These are phyloP conservation scores for Endomychus coccineus DNA, from an alignment of 2,888 invertebrate species.

Conservation along the genomic window DNA sequence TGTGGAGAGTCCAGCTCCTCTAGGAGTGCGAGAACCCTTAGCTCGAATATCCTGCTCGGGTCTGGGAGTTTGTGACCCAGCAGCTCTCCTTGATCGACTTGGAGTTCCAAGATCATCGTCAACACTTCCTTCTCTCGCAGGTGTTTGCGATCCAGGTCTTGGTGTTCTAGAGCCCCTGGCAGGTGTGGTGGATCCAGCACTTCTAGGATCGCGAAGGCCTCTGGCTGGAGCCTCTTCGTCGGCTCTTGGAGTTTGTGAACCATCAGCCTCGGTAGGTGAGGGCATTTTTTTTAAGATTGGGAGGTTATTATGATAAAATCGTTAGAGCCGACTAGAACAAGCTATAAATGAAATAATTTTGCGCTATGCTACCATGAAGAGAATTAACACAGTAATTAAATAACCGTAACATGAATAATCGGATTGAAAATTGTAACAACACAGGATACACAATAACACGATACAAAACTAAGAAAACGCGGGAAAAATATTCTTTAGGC, in stretches of 20 bases:
- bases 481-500: too few species aligned
- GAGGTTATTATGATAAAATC: too few species aligned
- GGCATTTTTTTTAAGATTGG: too few species aligned
- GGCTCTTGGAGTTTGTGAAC: constrained; percentile 13
- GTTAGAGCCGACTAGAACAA: too few species aligned
- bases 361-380: too few species aligned
- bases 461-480: too few species aligned
- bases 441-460: too few species aligned
- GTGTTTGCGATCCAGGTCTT: constrained; percentile 17
- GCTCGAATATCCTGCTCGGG: constrained; percentile 2
- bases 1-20: background rate
- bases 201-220: background rate
- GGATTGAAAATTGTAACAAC: too few species aligned
- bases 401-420: too few species aligned
- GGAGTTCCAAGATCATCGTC: constrained; percentile 14
- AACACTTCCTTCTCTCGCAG: constrained; percentile 19
- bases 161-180: constrained; percentile 13
- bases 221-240: constrained; percentile 10
- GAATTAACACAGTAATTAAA: too few species aligned
- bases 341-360: too few species aligned
- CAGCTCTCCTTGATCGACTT: constrained; percentile 9
- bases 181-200: background rate
- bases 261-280: too few species aligned
- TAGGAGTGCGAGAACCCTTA: background rate
- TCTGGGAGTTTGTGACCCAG: constrained; percentile 12